Evolutionary conservation across 1,140 invertebrate genomes (phyloP), one percentile per base, ranked within the genome.

Genomic region (Idris sp.): DNA sequence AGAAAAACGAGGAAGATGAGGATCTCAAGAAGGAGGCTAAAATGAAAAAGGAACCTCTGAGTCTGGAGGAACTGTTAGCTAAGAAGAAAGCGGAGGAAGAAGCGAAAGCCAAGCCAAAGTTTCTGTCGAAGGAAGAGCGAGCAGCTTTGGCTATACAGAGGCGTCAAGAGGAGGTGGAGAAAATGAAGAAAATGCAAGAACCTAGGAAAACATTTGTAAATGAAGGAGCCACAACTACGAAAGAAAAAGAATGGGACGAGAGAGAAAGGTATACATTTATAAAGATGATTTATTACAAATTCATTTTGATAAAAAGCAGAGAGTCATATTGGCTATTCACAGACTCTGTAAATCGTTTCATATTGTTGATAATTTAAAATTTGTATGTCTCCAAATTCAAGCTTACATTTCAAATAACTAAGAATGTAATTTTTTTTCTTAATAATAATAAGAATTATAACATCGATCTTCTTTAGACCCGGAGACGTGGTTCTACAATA

Each of bases 41-140:
- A 4, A 68, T 84, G 0, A 96, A 95, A 84, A 93, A 92, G 59
- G 97, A 97, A 83, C 98, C 98, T 0, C 87, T 99, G 2, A 99
- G 97, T 31, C 88, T 99, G 13, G 98, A 99, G 86, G 98, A 99
- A 86, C 83, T 99, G 22, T 85, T 99, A 11, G 93, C 96, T 0
- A 98, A 98, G 82, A 98, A 98, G 81, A 98, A 99, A 84, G 95
- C 96, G 2, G 97, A 98, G 84, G 97, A 99, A 86, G 94, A 94
- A 76, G 95, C 95, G 14, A 92, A 93, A 31, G 93, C 94, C 54
- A 98, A 98, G 89, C 98, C 98, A 0, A 97, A 98, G 40, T 99
- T 99, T 87, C 88, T 99, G 14, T 96, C 96, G 0, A 99, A 98
- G 89, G 97, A 98, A 86, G 96, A 99, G 87, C 89, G 98, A 81